Evolutionary conservation across 1,140 invertebrate species (phyloP).

Genomic region (Lucilia sericata): DNA sequence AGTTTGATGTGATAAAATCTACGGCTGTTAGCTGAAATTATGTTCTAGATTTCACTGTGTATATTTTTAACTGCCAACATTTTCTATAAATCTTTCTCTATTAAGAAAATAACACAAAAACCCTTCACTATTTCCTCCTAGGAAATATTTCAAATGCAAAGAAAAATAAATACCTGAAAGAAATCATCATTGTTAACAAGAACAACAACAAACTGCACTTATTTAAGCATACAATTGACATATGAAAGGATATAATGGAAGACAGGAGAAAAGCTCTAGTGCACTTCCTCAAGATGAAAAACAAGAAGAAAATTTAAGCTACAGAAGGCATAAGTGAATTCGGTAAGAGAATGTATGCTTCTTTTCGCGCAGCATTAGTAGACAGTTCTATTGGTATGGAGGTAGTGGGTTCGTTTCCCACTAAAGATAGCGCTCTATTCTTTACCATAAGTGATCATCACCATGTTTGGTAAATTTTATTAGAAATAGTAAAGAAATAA

Average conservation of each 20-base stretch:
- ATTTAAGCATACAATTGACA: conserved; percentile 68
- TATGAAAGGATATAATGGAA: conserved; percentile 55
- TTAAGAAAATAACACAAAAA: not conserved
- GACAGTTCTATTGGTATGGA: no score
- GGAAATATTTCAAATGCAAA: conserved; percentile 11
- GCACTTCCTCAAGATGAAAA: conserved; percentile 65
- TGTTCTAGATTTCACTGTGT: not conserved
- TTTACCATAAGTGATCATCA: no score
- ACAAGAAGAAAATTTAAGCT: conserved; percentile 46
- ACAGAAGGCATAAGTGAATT: not conserved
- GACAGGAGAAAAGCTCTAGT: conserved; percentile 50
- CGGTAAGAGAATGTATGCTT: no score
- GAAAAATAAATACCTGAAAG: conserved; percentile 26
- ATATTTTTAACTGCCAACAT: not conserved
- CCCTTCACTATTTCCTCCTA: not conserved
- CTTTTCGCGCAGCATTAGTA: no score
- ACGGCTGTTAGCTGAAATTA: no score
- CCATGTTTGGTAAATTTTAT: no score
- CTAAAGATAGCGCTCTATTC: no score
- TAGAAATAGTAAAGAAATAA: no score
- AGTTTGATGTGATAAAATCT: no score
- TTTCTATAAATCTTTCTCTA: not conserved
- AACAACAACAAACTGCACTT: conserved; percentile 52
- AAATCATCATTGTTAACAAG: not conserved
- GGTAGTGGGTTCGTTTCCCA: not conserved